phyloP scores from a whole-genome alignment of 1,140 invertebrate genomes.

The Steinernema feltiae region DNA sequence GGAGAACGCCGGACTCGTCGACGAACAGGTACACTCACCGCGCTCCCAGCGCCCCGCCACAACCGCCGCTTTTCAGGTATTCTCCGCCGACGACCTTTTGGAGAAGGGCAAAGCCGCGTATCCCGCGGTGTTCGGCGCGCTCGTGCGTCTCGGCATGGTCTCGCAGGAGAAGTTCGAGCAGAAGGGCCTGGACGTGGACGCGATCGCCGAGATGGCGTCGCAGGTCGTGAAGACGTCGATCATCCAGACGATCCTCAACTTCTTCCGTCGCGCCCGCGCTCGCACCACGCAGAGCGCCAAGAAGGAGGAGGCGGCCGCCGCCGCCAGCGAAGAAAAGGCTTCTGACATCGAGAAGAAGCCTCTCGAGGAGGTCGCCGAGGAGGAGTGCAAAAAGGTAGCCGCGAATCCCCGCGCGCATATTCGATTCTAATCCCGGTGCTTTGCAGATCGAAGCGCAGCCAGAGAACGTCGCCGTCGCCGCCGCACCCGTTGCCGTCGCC shows the following conservation, averaged over 20 bases:
- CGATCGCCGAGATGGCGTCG: conserved; percentile 22
- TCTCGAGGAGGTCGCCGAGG: conserved; percentile 27
- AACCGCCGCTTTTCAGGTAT: conserved; percentile 35
- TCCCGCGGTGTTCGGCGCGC: conserved; percentile 41
- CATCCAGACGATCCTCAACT: conserved; percentile 35
- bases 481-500: background rate
- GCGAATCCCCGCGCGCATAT: background rate
- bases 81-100: conserved; percentile 41
- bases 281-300: conserved; percentile 16
- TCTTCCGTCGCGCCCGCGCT: conserved; percentile 36
- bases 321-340: conserved; percentile 17
- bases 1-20: conserved; percentile 35
- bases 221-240: conserved; percentile 28
- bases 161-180: conserved; percentile 48
- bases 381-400: conserved; percentile 28
- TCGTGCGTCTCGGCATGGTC: conserved; percentile 36
- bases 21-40: conserved; percentile 23
- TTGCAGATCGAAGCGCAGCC: background rate
- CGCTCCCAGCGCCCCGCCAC: background rate
- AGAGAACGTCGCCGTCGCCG: background rate
- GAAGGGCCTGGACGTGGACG: conserved; percentile 43
- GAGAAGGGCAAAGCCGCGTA: conserved; percentile 49
- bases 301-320: conserved; percentile 27
- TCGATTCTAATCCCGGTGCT: background rate
- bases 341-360: conserved; percentile 17